Evolutionary conservation across 1,140 invertebrate species (phyloP), one percentile per base, ranked within the genome.

Genomic region (Aphidius gifuensis): DNA sequence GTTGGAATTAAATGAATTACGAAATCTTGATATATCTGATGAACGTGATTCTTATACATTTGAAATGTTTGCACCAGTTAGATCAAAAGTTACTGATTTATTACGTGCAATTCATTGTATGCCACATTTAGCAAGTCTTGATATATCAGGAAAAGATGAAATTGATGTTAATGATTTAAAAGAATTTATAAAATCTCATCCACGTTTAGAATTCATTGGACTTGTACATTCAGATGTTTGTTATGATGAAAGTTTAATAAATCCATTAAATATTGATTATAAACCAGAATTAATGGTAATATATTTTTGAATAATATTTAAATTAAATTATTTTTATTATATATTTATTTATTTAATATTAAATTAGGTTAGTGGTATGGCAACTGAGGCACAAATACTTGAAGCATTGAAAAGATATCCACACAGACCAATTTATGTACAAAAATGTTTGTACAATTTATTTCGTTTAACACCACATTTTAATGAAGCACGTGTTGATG

Each of bases 401-500:
- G 85, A 88, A 69, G 83, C 83, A 39, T 79, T 92, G 9, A 81
- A 81, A 68, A 82, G 85, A 59, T 90, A 92, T 69, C 80, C 82
- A 5, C 78, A 79, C 38, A 82, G 88, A 51, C 80, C 83, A 43
- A 76, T 83, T 54, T 91, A 88, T 71, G 83, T 91, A 6, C 89
- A 91, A 71, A 90, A 89, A 72, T 87, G 87, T 61, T 74, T 92
- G 8, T 90, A 88, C 76, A 86, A 88, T 73, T 77, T 92, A 49
- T 91, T 91, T 68, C 84, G 85, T 61, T 76, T 90, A 43, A 89
- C 87, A 11, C 84, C 84, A 32, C 83, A 82, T 46, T 86, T 85
- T 69, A 77, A 71, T 42, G 82, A 85, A 62, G 83, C 85, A 6
- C 80, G 88, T 64, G 81, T 86, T 40, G 89, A 91, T 70, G 85